Percentiles rank a stretch among this genome's conserved stretches.
These are phyloP conservation scores for Heteromyza rotundicornis DNA, from an alignment of 2,888 invertebrate genomes.

Conservation along the genomic window DNA sequence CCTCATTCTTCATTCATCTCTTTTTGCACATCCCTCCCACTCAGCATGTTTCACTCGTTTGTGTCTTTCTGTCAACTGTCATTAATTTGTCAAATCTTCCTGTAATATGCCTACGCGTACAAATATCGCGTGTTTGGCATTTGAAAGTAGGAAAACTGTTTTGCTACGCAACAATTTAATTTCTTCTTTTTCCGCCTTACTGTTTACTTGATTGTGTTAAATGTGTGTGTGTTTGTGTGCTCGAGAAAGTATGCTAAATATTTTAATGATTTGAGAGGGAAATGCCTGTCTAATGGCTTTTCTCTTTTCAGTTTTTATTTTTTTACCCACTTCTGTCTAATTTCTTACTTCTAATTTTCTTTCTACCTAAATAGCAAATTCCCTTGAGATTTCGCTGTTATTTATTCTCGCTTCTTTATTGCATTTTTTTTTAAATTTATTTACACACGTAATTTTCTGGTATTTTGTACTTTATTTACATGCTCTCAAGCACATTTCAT, in stretches of 20 bases:
- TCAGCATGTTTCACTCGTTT: no score
- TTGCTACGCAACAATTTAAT: no score
- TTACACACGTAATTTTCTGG: no score
- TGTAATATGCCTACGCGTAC: neutral
- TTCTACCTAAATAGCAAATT: no score
- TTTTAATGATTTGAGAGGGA: neutral
- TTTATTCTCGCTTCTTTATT: no score
- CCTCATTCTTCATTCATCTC: no score
- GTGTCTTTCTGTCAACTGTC: neutral
- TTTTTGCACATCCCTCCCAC: no score
- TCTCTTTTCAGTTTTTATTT: neutral
- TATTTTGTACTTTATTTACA: neutral
- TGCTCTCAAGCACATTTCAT: no score
- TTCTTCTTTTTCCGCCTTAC: neutral
- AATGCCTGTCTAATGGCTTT: neutral
- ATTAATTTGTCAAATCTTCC: slow-evolving; percentile 8
- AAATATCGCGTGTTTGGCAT: slow-evolving; percentile 1
- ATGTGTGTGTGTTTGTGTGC: no score
- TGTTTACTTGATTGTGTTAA: no score
- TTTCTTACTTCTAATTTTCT: neutral
- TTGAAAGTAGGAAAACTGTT: neutral
- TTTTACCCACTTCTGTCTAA: neutral
- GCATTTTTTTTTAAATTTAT: no score
- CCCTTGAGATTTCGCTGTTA: no score
- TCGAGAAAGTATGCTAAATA: neutral